Conservation (phyloP, 2,113 vertebrate genomes). For the Cryptomyrus ogoouensis region DNA sequence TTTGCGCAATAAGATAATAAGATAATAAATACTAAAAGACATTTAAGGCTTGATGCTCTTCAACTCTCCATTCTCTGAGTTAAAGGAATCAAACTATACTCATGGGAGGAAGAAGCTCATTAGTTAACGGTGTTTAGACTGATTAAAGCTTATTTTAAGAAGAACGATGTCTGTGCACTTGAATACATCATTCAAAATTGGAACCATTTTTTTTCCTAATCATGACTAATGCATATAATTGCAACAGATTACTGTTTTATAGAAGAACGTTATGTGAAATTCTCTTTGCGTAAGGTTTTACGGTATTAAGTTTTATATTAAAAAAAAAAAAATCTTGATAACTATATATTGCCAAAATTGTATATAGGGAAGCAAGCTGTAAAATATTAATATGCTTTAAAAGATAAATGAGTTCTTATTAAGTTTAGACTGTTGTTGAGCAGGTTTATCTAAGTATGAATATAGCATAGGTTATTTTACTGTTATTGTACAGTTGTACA, state of each 20-base stretch:
- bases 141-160: conserved; percentile 8
- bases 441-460: neutral
- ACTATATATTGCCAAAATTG: neutral
- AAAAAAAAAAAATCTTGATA: neutral
- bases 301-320: neutral
- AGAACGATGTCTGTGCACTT: conserved; percentile 8
- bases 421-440: neutral
- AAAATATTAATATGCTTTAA: neutral
- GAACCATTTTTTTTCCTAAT: neutral
- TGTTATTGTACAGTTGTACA: no score
- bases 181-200: neutral
- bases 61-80: neutral
- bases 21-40: neutral
- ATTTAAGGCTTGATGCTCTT: neutral
- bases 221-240: conserved; percentile 1
- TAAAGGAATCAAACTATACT: neutral
- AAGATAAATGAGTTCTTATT: neutral
- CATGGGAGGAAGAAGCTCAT: conserved; percentile 2
- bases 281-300: neutral
- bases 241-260: neutral
- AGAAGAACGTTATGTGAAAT: neutral
- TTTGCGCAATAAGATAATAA: neutral
- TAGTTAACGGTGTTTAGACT: neutral
- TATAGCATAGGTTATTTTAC: neutral
- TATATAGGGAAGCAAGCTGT: neutral